These are phyloP conservation scores for Falco columbarius DNA, from an alignment of 2,797 vertebrate species.

Conservation along the genomic window DNA sequence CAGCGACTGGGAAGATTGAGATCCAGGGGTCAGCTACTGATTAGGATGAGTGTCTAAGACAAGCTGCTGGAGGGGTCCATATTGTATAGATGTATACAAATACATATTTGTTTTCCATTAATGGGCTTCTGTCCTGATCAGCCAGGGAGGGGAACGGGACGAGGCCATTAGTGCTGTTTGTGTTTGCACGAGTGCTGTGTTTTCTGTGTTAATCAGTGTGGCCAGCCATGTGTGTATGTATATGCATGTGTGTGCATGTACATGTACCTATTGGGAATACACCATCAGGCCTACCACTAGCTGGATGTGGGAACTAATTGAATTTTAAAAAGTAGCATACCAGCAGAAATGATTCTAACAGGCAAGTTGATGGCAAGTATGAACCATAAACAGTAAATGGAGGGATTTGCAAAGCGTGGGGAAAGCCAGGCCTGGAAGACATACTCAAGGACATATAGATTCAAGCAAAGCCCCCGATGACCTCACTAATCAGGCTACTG, in stretches of 20 bases:
- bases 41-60: neutral
- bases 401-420: neutral
- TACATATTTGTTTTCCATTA: neutral
- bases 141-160: neutral
- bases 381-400: accelerated
- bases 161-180: neutral
- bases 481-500: neutral
- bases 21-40: neutral
- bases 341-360: neutral
- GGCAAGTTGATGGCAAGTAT: neutral
- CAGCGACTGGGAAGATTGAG: neutral
- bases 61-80: neutral
- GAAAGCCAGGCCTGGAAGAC: neutral
- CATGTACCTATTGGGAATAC: neutral
- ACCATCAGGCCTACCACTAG: neutral
- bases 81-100: neutral
- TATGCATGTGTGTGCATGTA: too few species aligned
- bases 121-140: neutral
- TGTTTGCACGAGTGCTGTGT: neutral
- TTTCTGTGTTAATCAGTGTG: neutral
- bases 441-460: neutral
- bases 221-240: neutral
- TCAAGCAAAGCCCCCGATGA: neutral
- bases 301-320: neutral
- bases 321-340: neutral